Evolutionary conservation across 2,888 invertebrate species (phyloP).

Genomic region (Camponotus fellah): DNA sequence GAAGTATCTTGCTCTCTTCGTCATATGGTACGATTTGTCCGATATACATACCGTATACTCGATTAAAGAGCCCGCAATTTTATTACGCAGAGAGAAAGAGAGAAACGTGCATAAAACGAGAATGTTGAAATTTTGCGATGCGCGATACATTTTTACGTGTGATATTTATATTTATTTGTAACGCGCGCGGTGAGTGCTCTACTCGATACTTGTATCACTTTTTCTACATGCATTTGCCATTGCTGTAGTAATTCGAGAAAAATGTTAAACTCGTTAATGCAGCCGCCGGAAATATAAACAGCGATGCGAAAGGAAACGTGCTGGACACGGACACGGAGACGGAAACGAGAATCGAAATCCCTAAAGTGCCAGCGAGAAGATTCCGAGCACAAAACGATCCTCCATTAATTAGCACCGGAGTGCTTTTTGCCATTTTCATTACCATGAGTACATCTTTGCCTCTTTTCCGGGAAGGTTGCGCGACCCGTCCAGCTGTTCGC

Average conservation of each 20-base stretch:
- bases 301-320: constrained; percentile 10
- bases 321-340: constrained; percentile 13
- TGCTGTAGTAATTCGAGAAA: constrained; percentile 30
- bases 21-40: neutral
- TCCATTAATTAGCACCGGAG: constrained; percentile 72
- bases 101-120: neutral
- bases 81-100: neutral
- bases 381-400: constrained; percentile 69
- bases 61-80: constrained; percentile 19
- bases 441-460: constrained; percentile 60
- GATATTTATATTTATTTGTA: constrained; percentile 31
- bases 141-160: constrained; percentile 4
- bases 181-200: neutral
- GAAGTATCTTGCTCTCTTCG: neutral
- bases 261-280: constrained; percentile 48
- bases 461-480: constrained; percentile 59
- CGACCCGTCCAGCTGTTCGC: constrained; percentile 64
- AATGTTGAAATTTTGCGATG: constrained; percentile 24
- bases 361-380: constrained; percentile 57
- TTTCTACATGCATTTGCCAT: neutral
- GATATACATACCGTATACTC: neutral
- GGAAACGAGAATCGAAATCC: constrained; percentile 63
- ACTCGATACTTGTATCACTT: neutral
- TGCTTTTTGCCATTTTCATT: constrained; percentile 77
- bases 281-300: constrained; percentile 27